phyloP scores from a whole-genome alignment of 2,113 vertebrate genomes.

The Hiodon tergisus region DNA sequence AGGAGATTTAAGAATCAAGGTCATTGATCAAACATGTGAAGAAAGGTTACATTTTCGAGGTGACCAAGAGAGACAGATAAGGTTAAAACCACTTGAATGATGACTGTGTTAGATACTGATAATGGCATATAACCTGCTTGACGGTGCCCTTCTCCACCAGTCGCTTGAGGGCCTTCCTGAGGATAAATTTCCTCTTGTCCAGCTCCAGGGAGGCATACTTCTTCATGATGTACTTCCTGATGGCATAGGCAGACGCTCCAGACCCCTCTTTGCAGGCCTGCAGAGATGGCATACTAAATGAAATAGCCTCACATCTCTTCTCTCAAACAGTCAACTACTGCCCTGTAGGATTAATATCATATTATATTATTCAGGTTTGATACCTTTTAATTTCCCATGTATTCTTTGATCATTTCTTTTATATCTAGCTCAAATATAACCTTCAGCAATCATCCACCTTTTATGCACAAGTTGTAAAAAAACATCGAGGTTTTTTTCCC shows the following conservation, averaged over 20 bases:
- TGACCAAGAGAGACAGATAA: too few species aligned
- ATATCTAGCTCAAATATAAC: too few species aligned
- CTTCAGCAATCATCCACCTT: too few species aligned
- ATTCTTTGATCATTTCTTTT: too few species aligned
- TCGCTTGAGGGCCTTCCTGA: conserved; percentile 88
- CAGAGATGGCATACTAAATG: not conserved
- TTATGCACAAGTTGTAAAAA: too few species aligned
- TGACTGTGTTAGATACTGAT: not conserved
- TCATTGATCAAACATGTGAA: not conserved
- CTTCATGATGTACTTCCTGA: conserved; percentile 85
- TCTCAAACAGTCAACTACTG: too few species aligned
- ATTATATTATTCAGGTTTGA: too few species aligned
- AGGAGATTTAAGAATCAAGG: not conserved
- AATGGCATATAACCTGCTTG: conserved; percentile 66
- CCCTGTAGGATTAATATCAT: too few species aligned
- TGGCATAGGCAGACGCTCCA: conserved; percentile 80
- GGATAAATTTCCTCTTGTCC: conserved; percentile 84
- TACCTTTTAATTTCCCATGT: too few species aligned
- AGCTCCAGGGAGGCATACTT: conserved; percentile 90
- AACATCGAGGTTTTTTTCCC: too few species aligned
- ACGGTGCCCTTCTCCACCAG: conserved; percentile 87
- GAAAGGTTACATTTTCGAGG: too few species aligned
- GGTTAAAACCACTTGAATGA: not conserved
- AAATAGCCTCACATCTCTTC: too few species aligned
- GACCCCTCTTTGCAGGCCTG: conserved; percentile 83